These are phyloP conservation scores for Scaeva pyrastri DNA, from an alignment of 2,888 invertebrate genomes.

Conservation along the genomic window DNA sequence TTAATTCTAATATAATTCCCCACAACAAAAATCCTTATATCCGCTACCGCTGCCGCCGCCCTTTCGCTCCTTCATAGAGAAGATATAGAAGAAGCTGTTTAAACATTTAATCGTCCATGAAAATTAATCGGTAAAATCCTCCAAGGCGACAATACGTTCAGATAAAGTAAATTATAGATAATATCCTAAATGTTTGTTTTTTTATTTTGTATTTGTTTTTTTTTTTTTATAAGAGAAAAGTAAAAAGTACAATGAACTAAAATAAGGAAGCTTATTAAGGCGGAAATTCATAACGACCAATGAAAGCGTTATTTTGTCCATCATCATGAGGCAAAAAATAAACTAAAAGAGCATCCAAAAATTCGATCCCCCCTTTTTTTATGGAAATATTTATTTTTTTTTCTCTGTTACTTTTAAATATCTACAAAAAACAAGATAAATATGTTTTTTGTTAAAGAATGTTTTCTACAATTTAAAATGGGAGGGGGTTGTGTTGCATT, in stretches of 20 bases:
- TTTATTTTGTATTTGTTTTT: background rate
- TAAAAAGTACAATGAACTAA: background rate
- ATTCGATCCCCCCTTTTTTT: too few relatives aligned
- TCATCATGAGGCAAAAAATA: background rate
- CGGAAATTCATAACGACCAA: conserved; percentile 6
- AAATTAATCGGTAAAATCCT: conserved; percentile 31
- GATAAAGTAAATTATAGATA: conserved; percentile 14
- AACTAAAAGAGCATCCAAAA: background rate
- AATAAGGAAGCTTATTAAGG: conserved; percentile 18
- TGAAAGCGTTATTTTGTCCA: conserved; percentile 12
- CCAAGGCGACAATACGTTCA: conserved; percentile 19
- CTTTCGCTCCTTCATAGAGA: too few relatives aligned
- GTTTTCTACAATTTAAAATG: background rate
- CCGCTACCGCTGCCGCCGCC: too few relatives aligned
- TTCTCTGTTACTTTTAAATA: background rate
- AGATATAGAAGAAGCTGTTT: background rate
- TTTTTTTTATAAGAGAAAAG: background rate
- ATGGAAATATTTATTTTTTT: background rate
- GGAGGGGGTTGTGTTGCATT: background rate
- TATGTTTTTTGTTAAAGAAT: background rate
- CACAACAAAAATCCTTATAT: background rate
- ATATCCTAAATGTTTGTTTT: background rate
- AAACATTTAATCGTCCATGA: conserved; percentile 30
- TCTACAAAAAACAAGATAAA: too few relatives aligned
- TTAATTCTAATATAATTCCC: conserved; percentile 25